These are phyloP conservation scores for Macroteleia sp. DNA, from an alignment of 2,888 invertebrate species.

Conservation along the genomic window DNA sequence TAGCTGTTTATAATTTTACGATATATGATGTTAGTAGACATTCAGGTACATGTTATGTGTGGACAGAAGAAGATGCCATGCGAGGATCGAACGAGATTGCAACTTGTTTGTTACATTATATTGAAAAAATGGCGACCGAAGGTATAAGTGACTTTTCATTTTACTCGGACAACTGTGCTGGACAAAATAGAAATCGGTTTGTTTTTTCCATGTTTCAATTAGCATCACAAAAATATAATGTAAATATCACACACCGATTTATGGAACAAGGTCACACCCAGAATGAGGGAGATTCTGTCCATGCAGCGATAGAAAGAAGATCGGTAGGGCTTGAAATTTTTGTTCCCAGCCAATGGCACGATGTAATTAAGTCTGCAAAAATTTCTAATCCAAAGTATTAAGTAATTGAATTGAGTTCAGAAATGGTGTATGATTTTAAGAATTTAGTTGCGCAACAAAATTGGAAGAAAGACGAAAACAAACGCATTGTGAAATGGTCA, in stretches of 20 bases:
- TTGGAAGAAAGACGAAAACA: constrained; percentile 32
- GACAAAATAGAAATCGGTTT: constrained; percentile 24
- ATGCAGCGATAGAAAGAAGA: constrained; percentile 34
- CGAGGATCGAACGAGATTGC: constrained; percentile 19
- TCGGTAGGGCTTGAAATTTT: constrained; percentile 2
- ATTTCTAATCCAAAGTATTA: constrained; percentile 27
- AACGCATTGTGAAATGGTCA: constrained; percentile 29
- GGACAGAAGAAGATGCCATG: constrained; percentile 12
- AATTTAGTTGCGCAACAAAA: constrained; percentile 39
- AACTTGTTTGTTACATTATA: constrained; percentile 5
- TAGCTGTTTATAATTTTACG: constrained; percentile 25
- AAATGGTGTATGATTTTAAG: constrained; percentile 36
- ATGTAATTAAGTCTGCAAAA: constrained; percentile 33
- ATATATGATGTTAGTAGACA: constrained; percentile 7
- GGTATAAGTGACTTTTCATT: constrained; percentile 8
- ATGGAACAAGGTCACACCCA: constrained; percentile 60
- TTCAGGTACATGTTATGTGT: constrained; percentile 7
- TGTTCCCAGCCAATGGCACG: constrained; percentile 17
- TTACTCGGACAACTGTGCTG: constrained; percentile 26
- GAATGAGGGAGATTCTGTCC: constrained; percentile 62
- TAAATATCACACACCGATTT: constrained; percentile 48
- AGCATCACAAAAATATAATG: constrained; percentile 26
- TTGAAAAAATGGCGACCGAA: not conserved
- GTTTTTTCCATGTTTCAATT: constrained; percentile 29
- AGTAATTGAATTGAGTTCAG: constrained; percentile 23